A percentile compares a stretch with the other conserved stretches of the same genome.
These are phyloP conservation scores for Festucalex cinctus DNA, from an alignment of 2,113 vertebrate genomes.

Conservation along the genomic window DNA sequence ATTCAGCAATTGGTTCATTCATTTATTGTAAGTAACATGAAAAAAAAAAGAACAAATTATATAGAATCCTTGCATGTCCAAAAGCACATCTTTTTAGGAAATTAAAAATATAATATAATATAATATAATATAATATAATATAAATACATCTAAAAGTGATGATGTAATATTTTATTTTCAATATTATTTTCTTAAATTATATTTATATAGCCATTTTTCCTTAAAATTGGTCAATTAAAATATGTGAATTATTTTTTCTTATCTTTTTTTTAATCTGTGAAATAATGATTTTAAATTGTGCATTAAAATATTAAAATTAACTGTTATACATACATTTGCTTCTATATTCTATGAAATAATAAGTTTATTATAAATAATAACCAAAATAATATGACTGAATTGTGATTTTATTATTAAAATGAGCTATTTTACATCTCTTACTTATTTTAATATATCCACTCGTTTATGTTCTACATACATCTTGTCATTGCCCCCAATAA, in stretches of 20 bases:
- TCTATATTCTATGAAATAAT: not conserved
- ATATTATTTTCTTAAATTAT: not conserved
- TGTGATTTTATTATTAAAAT: not conserved
- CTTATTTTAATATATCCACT: not conserved
- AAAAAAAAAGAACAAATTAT: no score
- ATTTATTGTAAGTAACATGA: not conserved
- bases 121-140: no score
- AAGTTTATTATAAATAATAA: not conserved
- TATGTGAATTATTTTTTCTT: not conserved
- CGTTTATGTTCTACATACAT: not conserved
- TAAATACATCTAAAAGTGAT: constrained; percentile 1
- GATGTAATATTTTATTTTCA: not conserved
- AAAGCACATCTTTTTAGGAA: not conserved
- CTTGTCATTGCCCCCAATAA: not conserved
- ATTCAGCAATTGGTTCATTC: not conserved
- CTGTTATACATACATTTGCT: not conserved
- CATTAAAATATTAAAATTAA: not conserved
- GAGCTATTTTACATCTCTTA: not conserved
- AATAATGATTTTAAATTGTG: not conserved
- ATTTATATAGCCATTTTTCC: not conserved
- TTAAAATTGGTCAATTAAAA: not conserved
- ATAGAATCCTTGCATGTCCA: not conserved
- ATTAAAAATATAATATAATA: no score
- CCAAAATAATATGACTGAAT: not conserved
- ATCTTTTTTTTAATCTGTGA: not conserved